Evolutionary conservation across 2,888 invertebrate genomes (phyloP).

Genomic region (Scaptomyza polygonia): DNA sequence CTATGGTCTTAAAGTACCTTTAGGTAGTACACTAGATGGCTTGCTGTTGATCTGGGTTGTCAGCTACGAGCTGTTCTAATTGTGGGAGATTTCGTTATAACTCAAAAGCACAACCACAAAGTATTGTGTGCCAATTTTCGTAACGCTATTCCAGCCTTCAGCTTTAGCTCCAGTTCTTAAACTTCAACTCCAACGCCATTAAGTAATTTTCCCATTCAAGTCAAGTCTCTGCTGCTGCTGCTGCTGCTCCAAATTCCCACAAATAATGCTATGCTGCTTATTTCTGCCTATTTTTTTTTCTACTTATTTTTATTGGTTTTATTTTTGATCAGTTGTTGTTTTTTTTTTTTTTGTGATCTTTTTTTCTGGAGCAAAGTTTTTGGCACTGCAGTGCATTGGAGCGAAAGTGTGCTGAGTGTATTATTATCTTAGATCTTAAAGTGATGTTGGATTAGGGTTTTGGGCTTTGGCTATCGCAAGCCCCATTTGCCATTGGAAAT

Average conservation of each 20-base stretch:
- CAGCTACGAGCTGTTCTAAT: slow-evolving; percentile 53
- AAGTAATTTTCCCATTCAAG: slow-evolving; percentile 76
- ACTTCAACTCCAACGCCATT: slow-evolving; percentile 44
- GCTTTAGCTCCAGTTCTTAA: slow-evolving; percentile 7
- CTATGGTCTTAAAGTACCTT: slow-evolving; percentile 9
- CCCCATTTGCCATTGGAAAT: slow-evolving; percentile 28
- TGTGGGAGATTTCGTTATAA: slow-evolving; percentile 62
- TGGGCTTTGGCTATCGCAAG: slow-evolving; percentile 10
- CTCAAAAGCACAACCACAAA: slow-evolving; percentile 45
- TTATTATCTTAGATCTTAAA: slow-evolving; percentile 20
- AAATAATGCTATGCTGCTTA: slow-evolving; percentile 62
- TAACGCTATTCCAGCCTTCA: slow-evolving; percentile 23
- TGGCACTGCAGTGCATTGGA: slow-evolving; percentile 35
- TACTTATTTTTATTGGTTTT: slow-evolving; percentile 40
- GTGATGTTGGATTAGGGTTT: slow-evolving; percentile 7
- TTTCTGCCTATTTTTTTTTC: slow-evolving; percentile 50
- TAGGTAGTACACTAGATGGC: neutral
- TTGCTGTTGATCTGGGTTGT: slow-evolving; percentile 11
- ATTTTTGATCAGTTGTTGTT: neutral
- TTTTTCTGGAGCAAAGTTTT: slow-evolving; percentile 29
- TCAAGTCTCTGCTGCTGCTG: slow-evolving; percentile 8
- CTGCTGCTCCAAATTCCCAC: slow-evolving; percentile 63
- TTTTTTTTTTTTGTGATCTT: neutral
- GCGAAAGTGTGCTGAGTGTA: slow-evolving; percentile 51
- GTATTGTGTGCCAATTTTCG: slow-evolving; percentile 61